Evolutionary conservation across 2,797 vertebrate genomes (phyloP), one percentile per base, ranked within the genome.

Genomic region (Loriculus beryllinus): DNA sequence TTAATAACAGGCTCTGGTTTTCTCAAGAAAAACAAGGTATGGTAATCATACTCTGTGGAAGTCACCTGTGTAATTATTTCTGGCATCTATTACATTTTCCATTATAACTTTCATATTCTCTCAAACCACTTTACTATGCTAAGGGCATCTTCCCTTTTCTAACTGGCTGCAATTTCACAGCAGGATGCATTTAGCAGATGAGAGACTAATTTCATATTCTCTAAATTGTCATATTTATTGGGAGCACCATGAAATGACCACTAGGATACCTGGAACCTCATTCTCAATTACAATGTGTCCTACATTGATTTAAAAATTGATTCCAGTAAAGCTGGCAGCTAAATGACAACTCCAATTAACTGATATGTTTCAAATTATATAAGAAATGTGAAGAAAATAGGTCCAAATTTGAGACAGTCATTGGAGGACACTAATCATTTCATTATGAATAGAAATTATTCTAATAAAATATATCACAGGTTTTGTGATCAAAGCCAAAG

Each of bases 21-120:
- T 85, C 76, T 33, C 4, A 86, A 82, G 65, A 82, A 96, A 93
- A 82, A 82, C 35, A 68, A 82, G 49, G 47, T 94, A 76, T 63
- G 48, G 54, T 37, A 82, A 42, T 64, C 28, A 75, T 51, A 76
- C 23, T 63, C 85, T 52, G 69, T 92, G 69, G 89, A 92, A 96
- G 79, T 92, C 93, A 96, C 89, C 93, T 97, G 92, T 95, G 82
- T 92, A 97, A 97, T 97, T 96, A 96, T 94, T 96, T 95, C 80
- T 96, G 96, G 59, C 92, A 93, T 76, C 93, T 94, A 93, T 96
- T 93, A 86, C 74, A 57, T 92, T 97, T 96, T 93, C 93, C 68
- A 91, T 93, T 94, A 94, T 79, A 93, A 76, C 70, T 93, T 88
- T 69, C 82, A 86, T 90, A 88, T 81, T 83, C 79, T 79, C 59